Evolutionary conservation across 2,888 invertebrate species (phyloP), one percentile per base, ranked within the genome.

Genomic region (Tuta absoluta): DNA sequence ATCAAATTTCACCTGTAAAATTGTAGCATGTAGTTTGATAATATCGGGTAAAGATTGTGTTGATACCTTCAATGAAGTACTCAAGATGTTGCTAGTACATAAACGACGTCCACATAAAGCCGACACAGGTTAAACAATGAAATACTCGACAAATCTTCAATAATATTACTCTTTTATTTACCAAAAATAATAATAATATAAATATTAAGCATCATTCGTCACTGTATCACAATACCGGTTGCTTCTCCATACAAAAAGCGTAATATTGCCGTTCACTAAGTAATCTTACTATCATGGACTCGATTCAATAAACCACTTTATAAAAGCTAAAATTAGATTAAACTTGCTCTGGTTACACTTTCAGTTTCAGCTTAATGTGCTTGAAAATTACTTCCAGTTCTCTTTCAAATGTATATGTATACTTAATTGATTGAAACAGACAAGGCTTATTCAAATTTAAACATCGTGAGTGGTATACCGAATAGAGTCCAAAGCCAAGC

Each of bases 121-220:
- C 69, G 68, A 77, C 78, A 69, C 67, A 73, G 76, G 71, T 79
- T 75, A 78, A 82, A 81, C 80, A 89, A 89, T 87, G 85, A 89
- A 89, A 89, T 87, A 82, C 85, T 77, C 68, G 71, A 79, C 76
- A 80, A 81, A 77, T 77, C 72, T 75, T 81, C 80, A 79, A 82
- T 85, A 82, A 81, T 81, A 79, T 85, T 86, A 85, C 79, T 84
- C 75, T 88, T 88, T 89, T 89, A 90, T 91, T 89, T 80, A 82
- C 76, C 75, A 87, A 87, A 84, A 85, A 81, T 79, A 80, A 79
- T 58, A 71, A 74, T 78, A 78, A 82, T 85, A 86, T 83, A 85
- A 86, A 83, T 86, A 85, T 82, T 84, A 87, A 87, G 86, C 88
- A 86, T 88, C 85, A 77, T 86, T 89, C 86, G 87, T 85, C 78